Evolutionary conservation across 2,113 vertebrate genomes (phyloP).

Genomic region (Gasterosteus aculeatus): DNA sequence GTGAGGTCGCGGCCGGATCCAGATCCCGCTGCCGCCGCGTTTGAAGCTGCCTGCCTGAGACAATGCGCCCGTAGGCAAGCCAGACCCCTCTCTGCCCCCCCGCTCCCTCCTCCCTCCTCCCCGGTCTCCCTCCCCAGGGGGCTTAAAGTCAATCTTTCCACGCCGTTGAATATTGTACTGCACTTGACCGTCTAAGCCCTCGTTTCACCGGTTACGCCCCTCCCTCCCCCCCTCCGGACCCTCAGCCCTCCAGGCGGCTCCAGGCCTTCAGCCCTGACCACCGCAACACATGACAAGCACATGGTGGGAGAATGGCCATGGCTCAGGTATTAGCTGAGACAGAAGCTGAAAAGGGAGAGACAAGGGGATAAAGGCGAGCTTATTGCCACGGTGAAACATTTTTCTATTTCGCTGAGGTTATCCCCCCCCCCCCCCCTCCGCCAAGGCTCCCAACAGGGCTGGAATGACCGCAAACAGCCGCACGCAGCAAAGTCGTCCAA

Average conservation of each 20-base stretch:
- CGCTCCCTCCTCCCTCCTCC: constrained; percentile 1
- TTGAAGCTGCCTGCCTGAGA: constrained; percentile 26
- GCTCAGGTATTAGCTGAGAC: constrained; percentile 61
- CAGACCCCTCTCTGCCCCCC: too few species aligned
- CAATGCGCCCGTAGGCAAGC: constrained; percentile 10
- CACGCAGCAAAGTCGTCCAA: not conserved
- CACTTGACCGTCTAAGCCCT: constrained; percentile 43
- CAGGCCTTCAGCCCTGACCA: constrained; percentile 44
- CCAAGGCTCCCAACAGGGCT: not conserved
- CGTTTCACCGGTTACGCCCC: constrained; percentile 35
- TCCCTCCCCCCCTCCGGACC: constrained; percentile 11
- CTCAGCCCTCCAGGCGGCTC: constrained; percentile 46
- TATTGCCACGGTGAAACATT: constrained; percentile 30
- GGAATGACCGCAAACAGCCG: not conserved
- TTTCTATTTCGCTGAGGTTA: constrained; percentile 12
- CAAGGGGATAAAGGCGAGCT: constrained; percentile 37
- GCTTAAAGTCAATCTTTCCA: constrained; percentile 53
- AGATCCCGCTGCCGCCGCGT: constrained; percentile 18
- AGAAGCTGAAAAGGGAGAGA: constrained; percentile 20
- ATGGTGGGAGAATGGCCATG: constrained; percentile 66
- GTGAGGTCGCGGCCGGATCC: constrained; percentile 27
- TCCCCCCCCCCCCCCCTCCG: constrained; percentile 2
- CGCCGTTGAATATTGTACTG: constrained; percentile 32
- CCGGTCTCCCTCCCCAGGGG: constrained; percentile 28
- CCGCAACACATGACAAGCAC: constrained; percentile 78